Evolutionary conservation across 1,140 invertebrate species (phyloP).

Genomic region (Drosophila mayri): DNA sequence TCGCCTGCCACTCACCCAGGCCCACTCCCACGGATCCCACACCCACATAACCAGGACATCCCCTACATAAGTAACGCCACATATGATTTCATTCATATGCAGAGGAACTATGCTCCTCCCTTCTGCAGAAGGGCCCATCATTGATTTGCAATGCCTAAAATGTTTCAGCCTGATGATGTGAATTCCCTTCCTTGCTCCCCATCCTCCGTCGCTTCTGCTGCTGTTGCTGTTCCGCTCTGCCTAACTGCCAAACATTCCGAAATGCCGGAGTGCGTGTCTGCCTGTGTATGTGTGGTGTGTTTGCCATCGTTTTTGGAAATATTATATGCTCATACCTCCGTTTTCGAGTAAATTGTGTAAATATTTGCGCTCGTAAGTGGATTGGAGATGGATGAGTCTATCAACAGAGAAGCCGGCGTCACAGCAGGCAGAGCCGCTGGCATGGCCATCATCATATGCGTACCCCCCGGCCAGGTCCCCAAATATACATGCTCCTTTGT

Average conservation of each 20-base stretch:
- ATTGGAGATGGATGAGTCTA: constrained; percentile 85
- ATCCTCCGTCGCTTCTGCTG: constrained; percentile 13
- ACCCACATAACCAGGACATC: constrained; percentile 24
- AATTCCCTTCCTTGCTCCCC: background rate
- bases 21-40: constrained; percentile 10
- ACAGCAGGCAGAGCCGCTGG: constrained; percentile 45
- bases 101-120: constrained; percentile 61
- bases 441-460: constrained; percentile 61
- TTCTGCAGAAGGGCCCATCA: constrained; percentile 40
- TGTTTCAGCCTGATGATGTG: constrained; percentile 72
- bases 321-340: constrained; percentile 85
- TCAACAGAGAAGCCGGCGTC: constrained; percentile 73
- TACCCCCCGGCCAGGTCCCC: constrained; percentile 41
- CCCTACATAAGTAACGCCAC: constrained; percentile 49
- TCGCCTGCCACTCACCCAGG: constrained; percentile 62
- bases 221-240: constrained; percentile 76
- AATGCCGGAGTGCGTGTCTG: constrained; percentile 37
- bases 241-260: constrained; percentile 75
- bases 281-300: constrained; percentile 50
- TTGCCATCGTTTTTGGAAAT: constrained; percentile 84
- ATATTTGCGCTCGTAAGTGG: constrained; percentile 85
- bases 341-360: constrained; percentile 85
- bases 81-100: constrained; percentile 78
- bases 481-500: constrained; percentile 20
- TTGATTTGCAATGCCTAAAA: constrained; percentile 78